phyloP scores from a whole-genome alignment of 2,797 vertebrate species.

The Okamejei kenojei region DNA sequence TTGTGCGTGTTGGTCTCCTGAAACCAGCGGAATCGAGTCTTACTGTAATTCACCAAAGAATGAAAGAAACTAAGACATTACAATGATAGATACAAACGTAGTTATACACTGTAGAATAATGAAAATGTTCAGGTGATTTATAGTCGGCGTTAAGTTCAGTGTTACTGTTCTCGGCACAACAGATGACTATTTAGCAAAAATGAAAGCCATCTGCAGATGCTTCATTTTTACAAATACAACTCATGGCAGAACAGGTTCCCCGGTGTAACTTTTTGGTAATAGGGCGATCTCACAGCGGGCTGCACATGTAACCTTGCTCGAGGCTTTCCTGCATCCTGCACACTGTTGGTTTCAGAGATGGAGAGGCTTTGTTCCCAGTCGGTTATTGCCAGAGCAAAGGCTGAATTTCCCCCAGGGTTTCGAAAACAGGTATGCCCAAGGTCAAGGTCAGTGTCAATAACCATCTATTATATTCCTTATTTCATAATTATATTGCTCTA shows the following conservation, averaged over 20 bases:
- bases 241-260: conserved; percentile 20
- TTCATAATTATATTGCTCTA: neutral
- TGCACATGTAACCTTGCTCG: conserved; percentile 2
- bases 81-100: neutral
- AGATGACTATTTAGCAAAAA: neutral
- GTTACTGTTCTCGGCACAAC: neutral
- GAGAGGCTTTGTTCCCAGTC: conserved; percentile 21
- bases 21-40: conserved; percentile 96
- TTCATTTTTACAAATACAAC: neutral
- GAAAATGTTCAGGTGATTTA: neutral
- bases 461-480: neutral
- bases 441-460: neutral
- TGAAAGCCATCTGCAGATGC: neutral
- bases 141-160: neutral
- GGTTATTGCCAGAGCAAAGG: neutral
- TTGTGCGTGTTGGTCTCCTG: conserved; percentile 86
- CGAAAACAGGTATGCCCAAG: neutral
- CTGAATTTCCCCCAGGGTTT: neutral
- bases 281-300: neutral
- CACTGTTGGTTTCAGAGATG: neutral
- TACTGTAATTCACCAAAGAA: conserved; percentile 60
- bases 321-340: neutral
- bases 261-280: conserved; percentile 11
- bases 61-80: neutral
- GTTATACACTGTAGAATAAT: neutral